Base-by-base conservation (phyloP, 2,888 invertebrate genomes). In the Rosalia funebris region DNA sequence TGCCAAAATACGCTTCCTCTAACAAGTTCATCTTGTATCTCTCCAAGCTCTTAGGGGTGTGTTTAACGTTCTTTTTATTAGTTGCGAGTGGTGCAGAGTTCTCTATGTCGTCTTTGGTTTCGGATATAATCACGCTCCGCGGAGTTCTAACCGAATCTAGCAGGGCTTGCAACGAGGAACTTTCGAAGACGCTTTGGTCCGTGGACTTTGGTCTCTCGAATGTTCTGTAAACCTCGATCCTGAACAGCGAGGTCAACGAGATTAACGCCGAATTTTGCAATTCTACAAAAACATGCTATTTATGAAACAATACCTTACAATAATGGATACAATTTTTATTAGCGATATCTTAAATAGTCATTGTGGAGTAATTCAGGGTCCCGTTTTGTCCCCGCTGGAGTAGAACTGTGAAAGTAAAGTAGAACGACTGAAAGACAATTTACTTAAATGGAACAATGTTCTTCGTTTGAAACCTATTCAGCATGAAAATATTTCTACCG, bases 81-180 rank as follows among this genome's bases (percentile, higher is more conserved):
- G 10, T 44, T 3, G 45, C 20, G n/a, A 32, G 31, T 7, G 44
- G 39, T 2, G 34, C 31, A 1, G 25, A 4, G 25, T 62, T 62
- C 32, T 62, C 59, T n/a, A 37, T 45, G 14, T 60, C 57, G 32
- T 63, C 62, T 41, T 57, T 64, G 5, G 46, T 36, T 39, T 60
- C 56, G 10, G 62, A 59, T 36, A 71, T 65, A 2, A 67, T 25
- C 4, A 67, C 60, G 11, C 58, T 66, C 52, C 72, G 68, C 1
- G 78, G 71, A 3, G 77, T 75, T 60, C 61, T 71, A 0, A 75
- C 69, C 1, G 65, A 68, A 66, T 82, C 80, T 1, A 81, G 66
- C 10, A 79, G 44, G 20, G 52, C 70, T 68, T 75, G 75, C 48
- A 79, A 63, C 0, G 74, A 67, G 7, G 57, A 46, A 5, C 11